Evolutionary conservation across 1,140 invertebrate genomes (phyloP).

Genomic region (Vanessa tameamea): DNA sequence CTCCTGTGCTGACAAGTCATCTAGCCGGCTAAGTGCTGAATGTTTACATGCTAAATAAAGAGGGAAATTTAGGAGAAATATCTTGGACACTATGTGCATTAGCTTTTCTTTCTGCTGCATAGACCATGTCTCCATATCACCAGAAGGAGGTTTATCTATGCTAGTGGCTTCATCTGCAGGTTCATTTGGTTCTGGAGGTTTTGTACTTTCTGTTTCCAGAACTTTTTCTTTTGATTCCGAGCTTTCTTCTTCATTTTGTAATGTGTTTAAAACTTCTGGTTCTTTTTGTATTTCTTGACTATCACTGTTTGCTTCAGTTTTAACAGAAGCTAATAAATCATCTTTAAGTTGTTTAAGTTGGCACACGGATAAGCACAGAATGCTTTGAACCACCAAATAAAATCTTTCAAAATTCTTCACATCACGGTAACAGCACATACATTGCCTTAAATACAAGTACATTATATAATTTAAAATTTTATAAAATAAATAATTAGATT

Average conservation of each 20-base stretch:
- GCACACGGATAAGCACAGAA: slow-evolving; percentile 87
- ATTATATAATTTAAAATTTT: slow-evolving; percentile 24
- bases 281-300: slow-evolving; percentile 48
- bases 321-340: slow-evolving; percentile 74
- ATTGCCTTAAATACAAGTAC: slow-evolving; percentile 85
- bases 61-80: slow-evolving; percentile 92
- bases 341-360: slow-evolving; percentile 87
- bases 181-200: slow-evolving; percentile 40
- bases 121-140: slow-evolving; percentile 82
- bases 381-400: slow-evolving; percentile 91
- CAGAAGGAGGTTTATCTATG: slow-evolving; percentile 44
- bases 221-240: slow-evolving; percentile 29
- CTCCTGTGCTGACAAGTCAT: slow-evolving; percentile 89
- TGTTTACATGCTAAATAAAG: slow-evolving; percentile 96
- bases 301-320: slow-evolving; percentile 47
- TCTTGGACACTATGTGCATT: slow-evolving; percentile 89
- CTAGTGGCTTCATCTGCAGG: slow-evolving; percentile 42
- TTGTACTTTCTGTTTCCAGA: slow-evolving; percentile 41
- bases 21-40: slow-evolving; percentile 86
- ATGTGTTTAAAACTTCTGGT: slow-evolving; percentile 39
- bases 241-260: slow-evolving; percentile 42
- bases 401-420: slow-evolving; percentile 94
- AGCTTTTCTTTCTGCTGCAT: slow-evolving; percentile 89
- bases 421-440: slow-evolving; percentile 95
- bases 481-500: background rate